Percentiles rank a stretch among this genome's conserved stretches.
Conservation (phyloP, 2,113 vertebrate genomes). For the Chaetops frenatus region DNA sequence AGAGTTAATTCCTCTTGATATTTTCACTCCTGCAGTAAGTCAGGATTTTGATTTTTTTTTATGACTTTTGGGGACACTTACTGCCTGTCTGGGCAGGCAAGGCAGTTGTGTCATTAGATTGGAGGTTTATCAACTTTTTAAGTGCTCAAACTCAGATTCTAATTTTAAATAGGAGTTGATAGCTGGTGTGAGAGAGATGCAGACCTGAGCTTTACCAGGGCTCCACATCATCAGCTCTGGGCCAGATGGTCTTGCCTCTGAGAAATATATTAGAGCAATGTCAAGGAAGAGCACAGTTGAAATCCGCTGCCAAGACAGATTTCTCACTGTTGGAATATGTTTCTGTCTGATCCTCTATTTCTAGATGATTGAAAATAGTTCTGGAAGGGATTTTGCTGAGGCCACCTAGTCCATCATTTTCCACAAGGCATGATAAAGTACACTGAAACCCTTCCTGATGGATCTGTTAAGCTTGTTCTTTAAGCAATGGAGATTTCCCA, state of each 20-base stretch:
- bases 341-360: background rate
- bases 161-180: background rate
- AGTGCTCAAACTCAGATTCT: background rate
- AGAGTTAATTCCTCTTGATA: background rate
- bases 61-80: background rate
- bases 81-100: background rate
- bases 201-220: background rate
- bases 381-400: background rate
- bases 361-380: background rate
- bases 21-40: background rate
- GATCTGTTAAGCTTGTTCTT: background rate
- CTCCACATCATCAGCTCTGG: background rate
- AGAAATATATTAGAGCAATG: background rate
- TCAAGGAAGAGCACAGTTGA: background rate
- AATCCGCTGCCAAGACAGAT: background rate
- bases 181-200: background rate
- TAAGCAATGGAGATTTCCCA: background rate
- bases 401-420: background rate
- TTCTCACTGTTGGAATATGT: background rate
- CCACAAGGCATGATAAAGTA: background rate
- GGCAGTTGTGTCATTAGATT: background rate
- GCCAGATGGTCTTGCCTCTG: background rate
- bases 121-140: background rate
- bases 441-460: background rate
- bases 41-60: background rate